These are phyloP conservation scores for Chloroceryle inda DNA, from an alignment of 2,797 vertebrate genomes.

Conservation along the genomic window DNA sequence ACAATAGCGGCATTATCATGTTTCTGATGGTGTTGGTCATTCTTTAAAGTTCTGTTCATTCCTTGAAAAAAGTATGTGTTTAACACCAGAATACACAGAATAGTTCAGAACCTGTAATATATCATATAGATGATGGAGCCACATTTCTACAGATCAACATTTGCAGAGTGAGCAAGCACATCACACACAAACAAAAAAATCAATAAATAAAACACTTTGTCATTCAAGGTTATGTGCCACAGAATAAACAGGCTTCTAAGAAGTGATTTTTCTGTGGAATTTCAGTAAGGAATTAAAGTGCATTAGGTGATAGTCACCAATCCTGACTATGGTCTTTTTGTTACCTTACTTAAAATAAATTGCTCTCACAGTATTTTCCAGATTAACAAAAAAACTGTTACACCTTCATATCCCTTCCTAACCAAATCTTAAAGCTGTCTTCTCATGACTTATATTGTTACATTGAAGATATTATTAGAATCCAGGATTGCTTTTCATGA, in stretches of 20 bases:
- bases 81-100: not conserved
- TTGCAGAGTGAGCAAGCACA: not conserved
- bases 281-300: not conserved
- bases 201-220: not conserved
- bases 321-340: not conserved
- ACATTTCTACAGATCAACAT: not conserved
- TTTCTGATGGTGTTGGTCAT: not conserved
- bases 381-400: not conserved
- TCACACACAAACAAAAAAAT: not conserved
- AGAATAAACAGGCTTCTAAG: not conserved
- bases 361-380: not conserved
- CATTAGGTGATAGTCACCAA: not conserved
- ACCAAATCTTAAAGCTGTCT: not conserved
- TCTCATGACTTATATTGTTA: not conserved
- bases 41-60: not conserved
- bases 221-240: not conserved
- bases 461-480: conserved; percentile 4
- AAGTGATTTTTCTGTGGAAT: not conserved
- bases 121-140: not conserved
- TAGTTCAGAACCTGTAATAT: not conserved
- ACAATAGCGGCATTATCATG: not conserved
- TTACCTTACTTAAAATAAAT: not conserved
- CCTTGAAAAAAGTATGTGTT: not conserved
- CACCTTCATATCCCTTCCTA: not conserved
- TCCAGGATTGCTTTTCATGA: not conserved